Conservation (phyloP, 2,888 invertebrate genomes). For the Lagria hirta region DNA sequence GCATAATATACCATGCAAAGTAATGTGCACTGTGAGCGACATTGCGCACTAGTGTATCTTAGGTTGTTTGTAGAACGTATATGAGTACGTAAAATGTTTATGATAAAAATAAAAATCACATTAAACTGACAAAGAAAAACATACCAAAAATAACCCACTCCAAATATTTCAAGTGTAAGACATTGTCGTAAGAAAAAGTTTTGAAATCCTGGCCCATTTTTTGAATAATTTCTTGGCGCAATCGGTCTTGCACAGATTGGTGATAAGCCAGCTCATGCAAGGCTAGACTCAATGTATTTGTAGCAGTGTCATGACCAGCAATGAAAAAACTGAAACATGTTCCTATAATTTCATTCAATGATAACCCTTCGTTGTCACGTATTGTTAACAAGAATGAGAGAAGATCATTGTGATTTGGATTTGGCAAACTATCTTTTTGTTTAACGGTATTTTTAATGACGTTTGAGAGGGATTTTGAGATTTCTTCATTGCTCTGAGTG, state of each 20-base stretch:
- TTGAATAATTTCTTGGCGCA: constrained; percentile 3
- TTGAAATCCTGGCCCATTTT: constrained; percentile 5
- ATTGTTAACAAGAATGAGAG: constrained; percentile 2
- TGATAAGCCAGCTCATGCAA: constrained; percentile 12
- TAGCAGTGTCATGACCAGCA: constrained; percentile 11
- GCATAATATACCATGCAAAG: no score
- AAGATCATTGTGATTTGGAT: constrained; percentile 7
- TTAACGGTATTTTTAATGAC: constrained; percentile 3
- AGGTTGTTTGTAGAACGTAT: no score
- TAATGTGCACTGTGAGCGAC: no score
- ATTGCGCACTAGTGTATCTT: no score
- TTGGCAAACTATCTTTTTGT: constrained; percentile 2
- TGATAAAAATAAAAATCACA: no score
- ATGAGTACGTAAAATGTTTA: no score
- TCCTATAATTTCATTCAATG: constrained; percentile 3
- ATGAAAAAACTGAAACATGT: constrained; percentile 4
- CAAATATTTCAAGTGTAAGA: constrained; percentile 2
- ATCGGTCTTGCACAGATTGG: constrained; percentile 7
- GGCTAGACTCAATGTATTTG: constrained; percentile 1
- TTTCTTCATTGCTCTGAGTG: not conserved
- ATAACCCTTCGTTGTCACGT: constrained; percentile 3
- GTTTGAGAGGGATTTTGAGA: not conserved
- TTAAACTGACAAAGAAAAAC: no score
- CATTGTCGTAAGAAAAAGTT: constrained; percentile 3
- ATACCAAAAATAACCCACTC: not conserved